Base-by-base conservation (phyloP, 2,888 invertebrate species). In the Eristalinus sepulchralis region DNA sequence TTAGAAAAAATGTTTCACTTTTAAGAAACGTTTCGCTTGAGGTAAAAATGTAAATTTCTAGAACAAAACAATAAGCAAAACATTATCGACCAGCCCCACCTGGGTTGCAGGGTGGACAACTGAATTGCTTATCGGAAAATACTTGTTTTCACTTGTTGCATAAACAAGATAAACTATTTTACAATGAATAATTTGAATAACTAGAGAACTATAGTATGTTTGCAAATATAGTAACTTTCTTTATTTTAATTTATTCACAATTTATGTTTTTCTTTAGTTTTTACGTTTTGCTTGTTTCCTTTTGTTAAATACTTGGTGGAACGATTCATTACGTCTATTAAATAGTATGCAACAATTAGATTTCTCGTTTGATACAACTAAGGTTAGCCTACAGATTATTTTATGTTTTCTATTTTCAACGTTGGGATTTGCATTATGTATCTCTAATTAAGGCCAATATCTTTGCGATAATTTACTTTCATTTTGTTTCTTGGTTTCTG, bases 361-460 rank as follows among this genome's bases (percentile, higher is more conserved):
- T 39, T 13, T 47, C 81, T 70, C 75, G 78, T 83, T 82, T 60
- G 73, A 79, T 86, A 83, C 22, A 86, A 86, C 68, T 86, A 83
- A 83, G 78, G 70, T 86, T 77, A 77, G 68, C 71, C 81, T 84
- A 81, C 33, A 57, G 17, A 63, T 81, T 68, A 13, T 59, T 70
- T 36, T 20, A 27, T 27, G 2, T 34, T 55, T 34, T 71, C 55
- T 76, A 47, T 34, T 76, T 59, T 76, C 57, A 83, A 87, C 83
- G 76, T 87, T 83, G 86, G 85, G 85, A 85, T 71, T 75, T 78
- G 57, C 47, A 71, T 82, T 73, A 73, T 86, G 47, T 66, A 72
- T 73, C 34, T 76, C 76, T 87, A 87, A 66, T 83, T 87, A 83
- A 87, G 87, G 87, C 87, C 87, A 83, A 83, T 86, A n/a, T 87